Evolutionary conservation across 2,113 vertebrate species (phyloP).

Genomic region (Bagarius yarrelli): DNA sequence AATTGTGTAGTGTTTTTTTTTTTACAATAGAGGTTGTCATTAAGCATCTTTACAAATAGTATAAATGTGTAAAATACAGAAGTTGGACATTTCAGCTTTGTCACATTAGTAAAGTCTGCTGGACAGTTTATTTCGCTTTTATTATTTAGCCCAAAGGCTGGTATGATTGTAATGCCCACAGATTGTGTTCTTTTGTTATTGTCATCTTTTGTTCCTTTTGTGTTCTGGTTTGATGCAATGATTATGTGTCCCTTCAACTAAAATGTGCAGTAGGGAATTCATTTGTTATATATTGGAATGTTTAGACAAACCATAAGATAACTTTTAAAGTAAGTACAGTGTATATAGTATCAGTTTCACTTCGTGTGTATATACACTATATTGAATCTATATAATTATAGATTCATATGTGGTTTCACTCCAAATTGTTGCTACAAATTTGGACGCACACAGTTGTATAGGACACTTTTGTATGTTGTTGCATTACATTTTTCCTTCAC

Average conservation of each 20-base stretch:
- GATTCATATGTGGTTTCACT: too few relatives aligned
- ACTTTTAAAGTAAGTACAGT: neutral
- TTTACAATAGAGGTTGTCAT: neutral
- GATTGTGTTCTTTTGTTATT: conserved; percentile 8
- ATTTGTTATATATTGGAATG: neutral
- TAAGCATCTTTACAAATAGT: neutral
- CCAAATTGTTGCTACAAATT: too few relatives aligned
- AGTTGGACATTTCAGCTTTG: neutral
- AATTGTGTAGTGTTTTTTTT: neutral
- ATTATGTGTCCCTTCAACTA: neutral
- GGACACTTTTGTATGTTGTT: too few relatives aligned
- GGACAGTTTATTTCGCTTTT: neutral
- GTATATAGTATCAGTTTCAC: neutral
- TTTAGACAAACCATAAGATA: neutral
- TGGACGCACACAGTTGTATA: too few relatives aligned
- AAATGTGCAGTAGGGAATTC: neutral
- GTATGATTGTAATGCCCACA: neutral
- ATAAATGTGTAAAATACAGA: neutral
- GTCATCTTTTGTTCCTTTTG: conserved; percentile 8
- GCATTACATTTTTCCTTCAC: too few relatives aligned
- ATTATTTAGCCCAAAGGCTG: neutral
- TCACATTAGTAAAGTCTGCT: neutral
- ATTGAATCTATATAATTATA: too few relatives aligned
- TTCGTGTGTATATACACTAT: too few relatives aligned
- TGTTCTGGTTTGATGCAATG: conserved; percentile 8